Percentiles rank a stretch among this genome's conserved stretches.
Conservation (phyloP, 2,113 vertebrate genomes). For the Atrichornis clamosus region DNA sequence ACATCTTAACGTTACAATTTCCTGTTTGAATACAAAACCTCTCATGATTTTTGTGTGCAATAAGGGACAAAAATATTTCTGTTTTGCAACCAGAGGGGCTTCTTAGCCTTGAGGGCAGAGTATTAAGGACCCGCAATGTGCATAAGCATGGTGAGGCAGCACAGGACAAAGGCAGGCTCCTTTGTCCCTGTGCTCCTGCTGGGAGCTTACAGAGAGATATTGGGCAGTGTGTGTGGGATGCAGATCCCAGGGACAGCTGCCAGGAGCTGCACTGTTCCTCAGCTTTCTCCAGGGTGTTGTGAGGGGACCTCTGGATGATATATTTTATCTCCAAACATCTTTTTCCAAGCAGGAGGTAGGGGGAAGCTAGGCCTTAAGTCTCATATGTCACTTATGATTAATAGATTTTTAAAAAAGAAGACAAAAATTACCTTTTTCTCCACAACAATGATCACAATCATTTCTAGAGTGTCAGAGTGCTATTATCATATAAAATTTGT, state of each 20-base stretch:
- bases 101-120: background rate
- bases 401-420: background rate
- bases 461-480: background rate
- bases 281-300: background rate
- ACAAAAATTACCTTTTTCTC: background rate
- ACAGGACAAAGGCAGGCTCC: background rate
- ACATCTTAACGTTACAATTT: background rate
- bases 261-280: background rate
- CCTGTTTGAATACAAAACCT: background rate
- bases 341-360: background rate
- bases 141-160: fast-evolving
- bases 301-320: background rate
- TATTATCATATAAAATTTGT: background rate
- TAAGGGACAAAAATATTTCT: background rate
- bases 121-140: fast-evolving
- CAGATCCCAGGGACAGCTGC: background rate
- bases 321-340: background rate
- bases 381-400: background rate
- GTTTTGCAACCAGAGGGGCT: background rate
- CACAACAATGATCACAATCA: fast-evolving
- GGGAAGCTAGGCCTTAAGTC: background rate
- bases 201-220: background rate
- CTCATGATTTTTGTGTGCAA: background rate
- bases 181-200: background rate
- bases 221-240: background rate